Evolutionary conservation across 2,888 invertebrate genomes (phyloP), one percentile per base, ranked within the genome.

Genomic region (Noctua janthe): DNA sequence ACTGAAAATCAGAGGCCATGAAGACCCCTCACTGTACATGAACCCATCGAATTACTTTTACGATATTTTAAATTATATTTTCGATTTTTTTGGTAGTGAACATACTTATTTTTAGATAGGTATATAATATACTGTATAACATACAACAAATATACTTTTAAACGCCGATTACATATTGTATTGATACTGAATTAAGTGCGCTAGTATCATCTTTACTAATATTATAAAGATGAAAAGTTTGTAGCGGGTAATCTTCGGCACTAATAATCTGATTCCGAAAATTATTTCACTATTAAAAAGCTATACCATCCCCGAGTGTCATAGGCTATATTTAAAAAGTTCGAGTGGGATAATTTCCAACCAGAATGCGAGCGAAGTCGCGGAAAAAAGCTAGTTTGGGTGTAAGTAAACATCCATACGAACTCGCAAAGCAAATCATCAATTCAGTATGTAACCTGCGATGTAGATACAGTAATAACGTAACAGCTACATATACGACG

Each of bases 401-500:
- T 67, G 13, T 23, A 35, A 23, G 71, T 23, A 8, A 43, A 39
- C 23, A 1, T 49, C 23, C 47, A 71, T 29, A 70, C 20, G 6
- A 47, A 47, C 47, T 72, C n/a, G 13, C 17, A 43, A 62, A 43
- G 20, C 7, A 10, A 49, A 20, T 20, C 13, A 29, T 51, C 43
- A 78, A 39, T 59, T n/a, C 56, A 59, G 15, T 82, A 20, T 77
- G 64, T 51, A 43, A 81, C 15, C 35, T 20, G 39, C n/a, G 11
- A n/a, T n/a, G 49, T 39, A 39, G 1, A 54, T 49, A 75, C 20
- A 62, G 15, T 59, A 13, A 76, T 56, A 80, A 59, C 23, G 8
- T 71, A 81, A 71, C 66, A 77, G 23, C 76, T 71, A 76, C 54
- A 74, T 74, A 71, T 47, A 74, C 71, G 80, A 72, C 43, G n/a